Conservation (phyloP, 2,113 vertebrate genomes). For the Anthoscopus minutus region DNA sequence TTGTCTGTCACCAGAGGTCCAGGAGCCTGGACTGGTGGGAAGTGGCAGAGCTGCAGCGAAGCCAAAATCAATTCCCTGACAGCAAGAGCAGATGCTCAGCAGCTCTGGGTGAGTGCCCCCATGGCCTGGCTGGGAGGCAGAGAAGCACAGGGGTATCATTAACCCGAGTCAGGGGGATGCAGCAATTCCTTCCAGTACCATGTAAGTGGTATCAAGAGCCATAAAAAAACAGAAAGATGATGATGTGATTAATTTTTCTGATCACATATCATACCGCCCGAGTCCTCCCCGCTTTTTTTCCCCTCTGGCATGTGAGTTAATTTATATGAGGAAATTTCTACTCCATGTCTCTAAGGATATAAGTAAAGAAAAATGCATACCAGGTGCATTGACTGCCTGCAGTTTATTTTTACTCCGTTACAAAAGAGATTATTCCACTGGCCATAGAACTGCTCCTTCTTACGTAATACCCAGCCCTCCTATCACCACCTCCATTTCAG, state of each 20-base stretch:
- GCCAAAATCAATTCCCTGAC: neutral
- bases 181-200: neutral
- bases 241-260: neutral
- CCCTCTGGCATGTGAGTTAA: neutral
- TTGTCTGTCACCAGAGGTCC: neutral
- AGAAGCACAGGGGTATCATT: neutral
- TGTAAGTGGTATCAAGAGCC: neutral
- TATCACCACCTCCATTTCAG: neutral
- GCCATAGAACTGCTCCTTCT: neutral
- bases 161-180: neutral
- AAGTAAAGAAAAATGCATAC: neutral
- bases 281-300: neutral
- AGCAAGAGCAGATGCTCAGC: fast-evolving
- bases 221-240: neutral
- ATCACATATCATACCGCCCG: neutral
- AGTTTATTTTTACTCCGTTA: neutral
- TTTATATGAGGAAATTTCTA: neutral
- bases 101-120: neutral
- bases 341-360: neutral
- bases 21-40: neutral
- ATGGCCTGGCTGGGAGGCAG: neutral
- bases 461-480: neutral
- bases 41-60: neutral
- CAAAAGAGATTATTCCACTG: neutral
- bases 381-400: neutral